Base-by-base conservation (phyloP, 1,140 invertebrate genomes). In the Mamestra configurata region DNA sequence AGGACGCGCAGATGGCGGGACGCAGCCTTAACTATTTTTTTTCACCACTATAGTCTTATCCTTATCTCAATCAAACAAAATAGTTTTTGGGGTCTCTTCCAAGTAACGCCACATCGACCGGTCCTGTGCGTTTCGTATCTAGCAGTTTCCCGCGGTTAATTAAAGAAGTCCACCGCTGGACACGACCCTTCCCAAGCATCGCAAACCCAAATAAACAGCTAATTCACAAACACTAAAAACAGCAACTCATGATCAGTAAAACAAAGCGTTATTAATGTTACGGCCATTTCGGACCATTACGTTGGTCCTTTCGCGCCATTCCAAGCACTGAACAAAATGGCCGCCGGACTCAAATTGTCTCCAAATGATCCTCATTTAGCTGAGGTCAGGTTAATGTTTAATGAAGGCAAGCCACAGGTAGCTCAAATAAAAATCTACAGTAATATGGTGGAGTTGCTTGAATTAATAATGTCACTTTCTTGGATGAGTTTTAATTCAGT, bases 391-490 rank as follows among this genome's bases (percentile, higher is more conserved):
- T 64, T 64, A 64, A 64, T 64, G n/a, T 64, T 64, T 64, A 37
- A 64, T 64, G 59, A 40, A 64, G 59, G 59, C n/a, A 64, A 55
- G 53, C 57, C 57, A 61, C 57, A 35, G 57, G 57, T 61, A 55
- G 51, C 43, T 55, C 4, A 7, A 37, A 40, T 64, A 37, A 20
- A 61, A 64, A 64, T 37, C 59, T 11, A 64, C 11, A 64, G 31
- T 64, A 2, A 35, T 11, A 27, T 57, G 24, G 22, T 57, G n/a
- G 6, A 22, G 10, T 10, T 18, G 1, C 18, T 5, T 68, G 40
- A 49, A 68, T 68, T 46, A 68, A 68, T 68, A 68, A 66, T 46
- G 24, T 11, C 40, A 68, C 31, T 68, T 68, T 68, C 64, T 46
- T 68, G 64, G 46, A 46, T 46, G 59, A 40, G 59, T 64, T 64